Base-by-base conservation (phyloP, 2,113 vertebrate species). In the Clupea harengus region DNA sequence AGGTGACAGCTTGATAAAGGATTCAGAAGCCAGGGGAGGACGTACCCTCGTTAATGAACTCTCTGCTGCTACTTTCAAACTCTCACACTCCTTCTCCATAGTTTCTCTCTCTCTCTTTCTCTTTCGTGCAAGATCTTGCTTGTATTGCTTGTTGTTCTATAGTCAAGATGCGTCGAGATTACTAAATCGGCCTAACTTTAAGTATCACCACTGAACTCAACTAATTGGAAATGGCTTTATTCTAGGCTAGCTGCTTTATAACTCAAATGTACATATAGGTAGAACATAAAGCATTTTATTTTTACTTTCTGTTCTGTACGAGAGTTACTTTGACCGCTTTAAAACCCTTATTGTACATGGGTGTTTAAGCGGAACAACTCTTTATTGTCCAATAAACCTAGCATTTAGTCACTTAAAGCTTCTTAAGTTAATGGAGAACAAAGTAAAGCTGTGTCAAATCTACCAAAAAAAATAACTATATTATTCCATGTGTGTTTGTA, bases 1-100 rank as follows among this genome's bases (percentile, higher is more conserved):
- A 93, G 90, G 88, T 96, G 95, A 96, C 95, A 96, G 95, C 96
- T 95, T 94, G 95, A 96, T 96, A 94, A 94, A 94, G 94, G 95
- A 94, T 93, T 94, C 96, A 95, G 96, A 95, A 94, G 93, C 94
- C 86, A 93, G 94, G 94, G 94, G 94, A 93, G 94, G 95, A 94
- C 72, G 72, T 32, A 78, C 10, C 28, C 72, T 78, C 72, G 72
- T 78, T 78, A 78, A 78, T 94, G 94, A 96, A 96, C 92, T 89
- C 92, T 89, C 87, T 90, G 91, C 94, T 96, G 94, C 95, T 95
- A 95, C 93, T 95, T 85, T 95, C 94, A 94, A 94, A 78, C 72
- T 39, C 28, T 78, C 28, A 78, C 11, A 78, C 11, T 64, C n/a
- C n/a, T 5, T 64, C 60, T 8, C 20, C 39, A 39, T 10, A 67